These are phyloP conservation scores for Rhyzopertha dominica DNA, from an alignment of 1,140 invertebrate species.

Conservation along the genomic window DNA sequence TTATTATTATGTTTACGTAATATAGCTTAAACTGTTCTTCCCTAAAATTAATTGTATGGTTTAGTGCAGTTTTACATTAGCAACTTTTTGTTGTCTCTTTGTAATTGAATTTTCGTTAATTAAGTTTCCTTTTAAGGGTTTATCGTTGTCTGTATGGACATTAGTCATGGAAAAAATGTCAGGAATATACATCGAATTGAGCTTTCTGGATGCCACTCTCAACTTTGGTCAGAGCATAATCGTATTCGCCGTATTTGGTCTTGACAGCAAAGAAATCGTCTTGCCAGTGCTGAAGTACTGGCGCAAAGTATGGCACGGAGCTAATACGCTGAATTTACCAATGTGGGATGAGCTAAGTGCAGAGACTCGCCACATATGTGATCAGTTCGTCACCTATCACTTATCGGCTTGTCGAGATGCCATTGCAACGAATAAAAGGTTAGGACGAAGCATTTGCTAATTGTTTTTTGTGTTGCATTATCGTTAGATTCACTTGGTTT, in stretches of 20 bases:
- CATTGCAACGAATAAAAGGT: conserved; percentile 70
- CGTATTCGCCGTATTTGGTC: conserved; percentile 79
- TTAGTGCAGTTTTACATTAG: too few relatives aligned
- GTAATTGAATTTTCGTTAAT: not conserved
- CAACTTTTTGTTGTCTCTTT: conserved; percentile 10
- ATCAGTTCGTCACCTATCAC: conserved; percentile 84
- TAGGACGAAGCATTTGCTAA: conserved; percentile 10
- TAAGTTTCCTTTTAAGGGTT: conserved; percentile 54
- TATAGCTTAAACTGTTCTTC: too few relatives aligned
- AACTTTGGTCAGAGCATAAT: conserved; percentile 86
- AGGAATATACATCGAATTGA: conserved; percentile 85
- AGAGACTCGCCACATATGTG: conserved; percentile 77
- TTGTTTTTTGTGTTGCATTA: not conserved
- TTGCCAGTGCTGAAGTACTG: conserved; percentile 59
- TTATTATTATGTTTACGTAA: too few relatives aligned
- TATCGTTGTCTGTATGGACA: conserved; percentile 81
- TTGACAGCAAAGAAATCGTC: conserved; percentile 69
- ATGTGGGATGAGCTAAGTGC: conserved; percentile 65
- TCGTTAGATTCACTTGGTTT: too few relatives aligned
- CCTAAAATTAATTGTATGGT: too few relatives aligned
- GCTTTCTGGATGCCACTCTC: conserved; percentile 83
- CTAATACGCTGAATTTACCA: conserved; percentile 64
- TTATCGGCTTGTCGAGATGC: conserved; percentile 72
- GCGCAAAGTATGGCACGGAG: conserved; percentile 62
- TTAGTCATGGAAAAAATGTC: conserved; percentile 78